Evolutionary conservation across 2,797 vertebrate species (phyloP).

Genomic region (Acipenser oxyrinchus): DNA sequence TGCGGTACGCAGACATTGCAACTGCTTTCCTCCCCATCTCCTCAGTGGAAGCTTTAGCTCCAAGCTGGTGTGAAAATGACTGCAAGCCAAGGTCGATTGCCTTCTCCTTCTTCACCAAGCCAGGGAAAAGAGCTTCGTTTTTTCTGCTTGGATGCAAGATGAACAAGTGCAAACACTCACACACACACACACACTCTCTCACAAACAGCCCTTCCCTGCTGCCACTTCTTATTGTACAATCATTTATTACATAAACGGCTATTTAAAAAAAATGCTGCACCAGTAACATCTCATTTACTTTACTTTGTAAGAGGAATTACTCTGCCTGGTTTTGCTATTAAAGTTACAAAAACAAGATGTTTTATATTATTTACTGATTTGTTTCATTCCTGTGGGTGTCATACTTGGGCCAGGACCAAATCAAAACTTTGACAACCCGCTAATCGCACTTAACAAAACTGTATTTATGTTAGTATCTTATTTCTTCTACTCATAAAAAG

Average conservation of each 20-base stretch:
- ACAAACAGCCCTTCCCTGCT: constrained; percentile 17
- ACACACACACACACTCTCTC: background rate
- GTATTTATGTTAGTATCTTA: too few relatives aligned
- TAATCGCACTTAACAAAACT: too few relatives aligned
- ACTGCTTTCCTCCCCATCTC: background rate
- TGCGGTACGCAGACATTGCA: too few relatives aligned
- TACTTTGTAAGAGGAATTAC: too few relatives aligned
- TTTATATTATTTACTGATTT: too few relatives aligned
- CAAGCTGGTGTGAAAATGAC: constrained; percentile 14
- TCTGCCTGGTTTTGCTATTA: too few relatives aligned
- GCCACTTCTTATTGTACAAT: constrained; percentile 37
- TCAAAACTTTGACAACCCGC: too few relatives aligned
- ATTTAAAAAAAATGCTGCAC: constrained; percentile 22
- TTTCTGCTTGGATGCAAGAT: constrained; percentile 54
- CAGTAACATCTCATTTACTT: constrained; percentile 29
- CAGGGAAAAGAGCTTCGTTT: constrained; percentile 37
- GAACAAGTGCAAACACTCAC: constrained; percentile 34
- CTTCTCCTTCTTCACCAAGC: constrained; percentile 25
- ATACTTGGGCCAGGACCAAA: too few relatives aligned
- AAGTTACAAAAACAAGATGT: too few relatives aligned
- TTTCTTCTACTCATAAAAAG: too few relatives aligned
- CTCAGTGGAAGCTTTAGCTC: constrained; percentile 1
- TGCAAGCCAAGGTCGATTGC: constrained; percentile 34
- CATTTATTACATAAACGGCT: constrained; percentile 45
- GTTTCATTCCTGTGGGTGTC: too few relatives aligned